phyloP scores from a whole-genome alignment of 2,113 vertebrate species.

The Paralichthys olivaceus region DNA sequence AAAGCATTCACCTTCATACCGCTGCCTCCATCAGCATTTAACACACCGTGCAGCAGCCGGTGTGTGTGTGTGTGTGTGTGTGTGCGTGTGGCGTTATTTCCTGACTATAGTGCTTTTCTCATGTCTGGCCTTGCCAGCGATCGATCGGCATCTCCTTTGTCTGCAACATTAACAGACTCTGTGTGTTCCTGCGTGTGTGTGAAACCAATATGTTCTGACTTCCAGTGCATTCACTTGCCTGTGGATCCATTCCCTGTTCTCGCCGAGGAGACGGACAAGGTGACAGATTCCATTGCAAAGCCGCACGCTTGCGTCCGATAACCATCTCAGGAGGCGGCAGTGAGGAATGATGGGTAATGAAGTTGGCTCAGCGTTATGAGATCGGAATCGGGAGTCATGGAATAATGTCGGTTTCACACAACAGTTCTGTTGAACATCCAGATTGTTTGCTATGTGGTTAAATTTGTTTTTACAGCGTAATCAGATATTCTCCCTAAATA shows the following conservation, averaged over 20 bases:
- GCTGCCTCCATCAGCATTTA: conserved; percentile 68
- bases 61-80: conserved; percentile 18
- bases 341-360: conserved; percentile 48
- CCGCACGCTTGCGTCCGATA: conserved; percentile 52
- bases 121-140: conserved; percentile 69
- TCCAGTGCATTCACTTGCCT: conserved; percentile 59
- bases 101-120: conserved; percentile 68
- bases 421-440: not conserved
- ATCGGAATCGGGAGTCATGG: conserved; percentile 16
- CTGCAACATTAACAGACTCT: conserved; percentile 73
- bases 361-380: conserved; percentile 34
- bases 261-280: conserved; percentile 61
- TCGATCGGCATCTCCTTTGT: conserved; percentile 73
- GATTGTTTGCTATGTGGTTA: not conserved
- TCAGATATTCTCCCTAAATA: not conserved
- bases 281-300: conserved; percentile 60
- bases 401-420: conserved; percentile 7
- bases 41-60: conserved; percentile 40
- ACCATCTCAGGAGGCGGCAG: conserved; percentile 32
- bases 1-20: conserved; percentile 71
- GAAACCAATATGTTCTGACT: conserved; percentile 64
- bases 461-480: not conserved
- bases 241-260: conserved; percentile 71
- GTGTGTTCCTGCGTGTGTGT: conserved; percentile 26
- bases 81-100: conserved; percentile 47